A percentile compares a stretch with the other conserved stretches of the same genome.
Conservation (phyloP, 1,140 invertebrate species). For the Leguminivora glycinivorella region DNA sequence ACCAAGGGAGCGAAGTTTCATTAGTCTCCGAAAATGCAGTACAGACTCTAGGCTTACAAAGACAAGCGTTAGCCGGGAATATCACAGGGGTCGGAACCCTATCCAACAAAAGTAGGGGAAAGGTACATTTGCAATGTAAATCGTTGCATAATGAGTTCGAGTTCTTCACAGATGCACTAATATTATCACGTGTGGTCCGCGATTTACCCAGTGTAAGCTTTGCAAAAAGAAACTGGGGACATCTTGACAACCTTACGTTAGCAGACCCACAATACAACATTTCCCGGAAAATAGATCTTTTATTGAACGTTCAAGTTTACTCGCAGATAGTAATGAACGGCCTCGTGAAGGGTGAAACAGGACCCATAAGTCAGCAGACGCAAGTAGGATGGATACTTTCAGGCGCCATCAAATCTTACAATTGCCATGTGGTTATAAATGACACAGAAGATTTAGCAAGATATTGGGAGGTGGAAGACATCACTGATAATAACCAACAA, state of each 20-base stretch:
- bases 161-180: slow-evolving; percentile 32
- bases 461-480: slow-evolving; percentile 34
- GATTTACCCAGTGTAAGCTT: slow-evolving; percentile 25
- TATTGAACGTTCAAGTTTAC: slow-evolving; percentile 39
- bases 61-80: slow-evolving; percentile 19
- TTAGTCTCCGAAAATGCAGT: slow-evolving; percentile 29
- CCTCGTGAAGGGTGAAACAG: slow-evolving; percentile 30
- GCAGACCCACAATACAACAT: slow-evolving; percentile 40
- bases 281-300: slow-evolving; percentile 35
- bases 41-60: not conserved
- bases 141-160: slow-evolving; percentile 34
- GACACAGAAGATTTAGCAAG: slow-evolving; percentile 21
- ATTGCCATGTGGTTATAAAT: slow-evolving; percentile 24
- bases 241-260: slow-evolving; percentile 35
- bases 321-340: slow-evolving; percentile 35
- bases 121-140: not conserved
- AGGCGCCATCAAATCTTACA: slow-evolving; percentile 34
- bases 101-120: slow-evolving; percentile 29
- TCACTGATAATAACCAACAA: not conserved
- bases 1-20: slow-evolving; percentile 30
- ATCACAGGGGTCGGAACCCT: slow-evolving; percentile 24
- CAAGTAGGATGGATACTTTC: slow-evolving; percentile 49
- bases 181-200: slow-evolving; percentile 35
- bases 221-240: slow-evolving; percentile 34
- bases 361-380: slow-evolving; percentile 48